These are phyloP conservation scores for Laticauda colubrina DNA, from an alignment of 2,113 vertebrate species.

Conservation along the genomic window DNA sequence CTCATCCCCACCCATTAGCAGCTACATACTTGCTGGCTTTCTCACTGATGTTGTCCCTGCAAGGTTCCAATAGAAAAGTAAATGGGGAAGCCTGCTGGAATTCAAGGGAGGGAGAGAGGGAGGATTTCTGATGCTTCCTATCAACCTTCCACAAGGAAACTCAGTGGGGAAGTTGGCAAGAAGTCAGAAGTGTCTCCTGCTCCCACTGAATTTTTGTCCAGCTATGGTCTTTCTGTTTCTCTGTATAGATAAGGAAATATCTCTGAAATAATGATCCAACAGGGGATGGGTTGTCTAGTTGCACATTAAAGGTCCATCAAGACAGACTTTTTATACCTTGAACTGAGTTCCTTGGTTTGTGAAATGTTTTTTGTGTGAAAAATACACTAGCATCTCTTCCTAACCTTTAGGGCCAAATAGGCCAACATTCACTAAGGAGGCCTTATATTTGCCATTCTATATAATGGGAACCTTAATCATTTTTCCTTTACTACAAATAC, in stretches of 20 bases:
- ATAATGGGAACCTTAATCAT: background rate
- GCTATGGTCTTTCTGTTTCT: background rate
- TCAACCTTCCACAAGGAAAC: background rate
- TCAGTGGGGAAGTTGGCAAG: background rate
- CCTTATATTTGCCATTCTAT: background rate
- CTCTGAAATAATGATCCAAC: background rate
- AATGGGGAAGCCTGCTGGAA: background rate
- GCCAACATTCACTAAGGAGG: background rate
- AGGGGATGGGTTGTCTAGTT: background rate
- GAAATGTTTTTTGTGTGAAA: background rate
- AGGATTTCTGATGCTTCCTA: background rate
- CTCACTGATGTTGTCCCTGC: background rate
- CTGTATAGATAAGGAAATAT: background rate
- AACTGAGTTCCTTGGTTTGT: background rate
- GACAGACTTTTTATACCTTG: background rate
- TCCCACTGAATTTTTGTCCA: background rate
- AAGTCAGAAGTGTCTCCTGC: background rate
- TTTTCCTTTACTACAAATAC: background rate
- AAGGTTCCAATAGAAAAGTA: background rate
- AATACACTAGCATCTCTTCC: background rate
- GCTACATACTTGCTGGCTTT: background rate
- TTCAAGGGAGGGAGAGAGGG: background rate
- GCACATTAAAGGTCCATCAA: background rate
- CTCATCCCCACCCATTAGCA: background rate
- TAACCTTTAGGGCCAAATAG: background rate